Conservation (phyloP, 1,140 invertebrate genomes). For the Schlechtendalia chinensis region DNA sequence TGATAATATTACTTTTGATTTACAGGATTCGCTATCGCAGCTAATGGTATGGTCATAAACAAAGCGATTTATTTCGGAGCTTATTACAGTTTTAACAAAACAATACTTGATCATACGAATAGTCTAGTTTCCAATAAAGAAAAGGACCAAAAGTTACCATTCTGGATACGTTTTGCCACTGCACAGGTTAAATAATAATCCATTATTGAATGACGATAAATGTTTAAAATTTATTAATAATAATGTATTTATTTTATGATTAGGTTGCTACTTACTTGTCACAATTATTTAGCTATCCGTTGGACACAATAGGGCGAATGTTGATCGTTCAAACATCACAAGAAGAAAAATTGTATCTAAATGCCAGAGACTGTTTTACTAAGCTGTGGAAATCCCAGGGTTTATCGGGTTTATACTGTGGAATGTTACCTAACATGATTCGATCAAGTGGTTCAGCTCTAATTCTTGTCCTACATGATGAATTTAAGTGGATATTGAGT, state of each 20-base stretch:
- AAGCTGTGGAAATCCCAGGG: conserved; percentile 41
- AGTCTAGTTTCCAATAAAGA: conserved; percentile 29
- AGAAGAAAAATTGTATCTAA: conserved; percentile 37
- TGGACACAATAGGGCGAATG: conserved; percentile 32
- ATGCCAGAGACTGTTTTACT: conserved; percentile 43
- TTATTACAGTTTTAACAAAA: conserved; percentile 46
- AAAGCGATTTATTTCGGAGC: conserved; percentile 46
- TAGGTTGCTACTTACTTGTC: conserved; percentile 33
- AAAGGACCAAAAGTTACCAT: conserved; percentile 44
- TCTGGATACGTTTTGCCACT: conserved; percentile 40
- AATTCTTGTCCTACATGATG: conserved; percentile 42
- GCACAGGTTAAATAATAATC: conserved; percentile 24
- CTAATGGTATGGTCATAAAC: conserved; percentile 44
- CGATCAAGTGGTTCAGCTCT: conserved; percentile 30
- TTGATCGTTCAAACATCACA: conserved; percentile 40
- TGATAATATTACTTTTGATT: background rate
- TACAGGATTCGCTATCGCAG: conserved; percentile 40
- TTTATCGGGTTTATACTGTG: conserved; percentile 27
- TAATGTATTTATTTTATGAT: background rate
- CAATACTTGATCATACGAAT: conserved; percentile 36
- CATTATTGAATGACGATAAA: background rate
- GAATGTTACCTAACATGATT: conserved; percentile 44
- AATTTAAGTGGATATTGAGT: conserved; percentile 41
- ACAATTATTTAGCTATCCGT: conserved; percentile 39
- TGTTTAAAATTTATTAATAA: background rate